Percentiles rank a stretch among this genome's conserved stretches.
Conservation (phyloP, 2,113 vertebrate species). For the Pteronura brasiliensis region DNA sequence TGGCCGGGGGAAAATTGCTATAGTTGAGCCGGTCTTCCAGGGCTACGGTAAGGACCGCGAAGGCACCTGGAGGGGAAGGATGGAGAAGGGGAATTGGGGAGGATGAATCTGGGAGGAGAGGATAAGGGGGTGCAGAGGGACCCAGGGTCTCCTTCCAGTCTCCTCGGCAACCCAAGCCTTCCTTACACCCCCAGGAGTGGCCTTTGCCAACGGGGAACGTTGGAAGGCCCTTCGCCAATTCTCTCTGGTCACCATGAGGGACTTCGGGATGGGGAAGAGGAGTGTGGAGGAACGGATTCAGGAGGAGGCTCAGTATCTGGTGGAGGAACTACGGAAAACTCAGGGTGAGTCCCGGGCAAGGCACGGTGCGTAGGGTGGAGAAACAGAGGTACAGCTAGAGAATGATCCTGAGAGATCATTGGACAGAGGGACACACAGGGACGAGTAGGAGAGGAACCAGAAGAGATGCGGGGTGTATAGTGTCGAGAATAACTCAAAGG, state of each 20-base stretch:
- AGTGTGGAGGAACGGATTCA: slow-evolving; percentile 78
- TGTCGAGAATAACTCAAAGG: neutral
- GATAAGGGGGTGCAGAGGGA: neutral
- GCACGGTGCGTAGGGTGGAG: rapidly evolving
- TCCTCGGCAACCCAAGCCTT: neutral
- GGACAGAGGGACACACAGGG: neutral
- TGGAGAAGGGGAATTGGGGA: neutral
- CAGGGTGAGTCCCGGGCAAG: slow-evolving; percentile 72
- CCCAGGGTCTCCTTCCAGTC: neutral
- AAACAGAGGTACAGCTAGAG: neutral
- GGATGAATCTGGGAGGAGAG: neutral
- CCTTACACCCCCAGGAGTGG: slow-evolving; percentile 8
- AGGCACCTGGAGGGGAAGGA: neutral
- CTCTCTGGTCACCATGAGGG: slow-evolving; percentile 77
- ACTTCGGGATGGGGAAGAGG: slow-evolving; percentile 83
- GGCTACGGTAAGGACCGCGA: slow-evolving; percentile 55
- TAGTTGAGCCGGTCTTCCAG: neutral
- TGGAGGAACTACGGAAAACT: slow-evolving; percentile 68
- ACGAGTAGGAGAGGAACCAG: too few species aligned
- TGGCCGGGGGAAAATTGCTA: slow-evolving; percentile 11
- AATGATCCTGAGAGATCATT: neutral
- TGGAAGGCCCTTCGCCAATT: slow-evolving; percentile 81
- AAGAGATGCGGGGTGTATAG: neutral
- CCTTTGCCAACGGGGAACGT: slow-evolving; percentile 73
- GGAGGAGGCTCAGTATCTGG: slow-evolving; percentile 79